Evolutionary conservation across 2,113 vertebrate genomes (phyloP), one percentile per base, ranked within the genome.

Genomic region (Stercorarius parasiticus): DNA sequence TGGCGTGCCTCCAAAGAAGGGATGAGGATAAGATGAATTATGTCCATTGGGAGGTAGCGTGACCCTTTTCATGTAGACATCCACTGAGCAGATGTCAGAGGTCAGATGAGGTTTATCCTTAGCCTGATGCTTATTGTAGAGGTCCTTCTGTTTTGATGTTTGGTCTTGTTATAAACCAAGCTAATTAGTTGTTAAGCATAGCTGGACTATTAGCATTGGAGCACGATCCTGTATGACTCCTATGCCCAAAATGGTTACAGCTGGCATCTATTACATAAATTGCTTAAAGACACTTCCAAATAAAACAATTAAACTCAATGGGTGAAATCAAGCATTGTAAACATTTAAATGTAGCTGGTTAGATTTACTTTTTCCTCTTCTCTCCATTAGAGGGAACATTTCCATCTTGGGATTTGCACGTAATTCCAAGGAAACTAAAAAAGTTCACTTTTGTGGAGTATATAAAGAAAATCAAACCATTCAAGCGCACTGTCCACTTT

Each of bases 361-460:
- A 45, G 67, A 36, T 34, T 38, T 52, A n/a, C 17, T 61, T 90
- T 81, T 94, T 47, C 64, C 45, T 55, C 72, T 90, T 81, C 70
- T 87, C 30, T 87, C 81, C 52, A 36, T 95, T 74, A 92, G 76
- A 90, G 79, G 82, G 82, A 96, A 90, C 4, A 83, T 93, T 84
- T 88, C 86, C 38, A 29, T 83, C 42, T 65, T 52, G 50, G 38
- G 64, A 82, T 72, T 86, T 77, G n/a, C 50, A 86, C 13, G 26
- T 19, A 53, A 80, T 50, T 88, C 32, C 20, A 38, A 59, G 43
- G 55, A 88, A 95, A 90, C 15, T 3, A 14, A 21, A 85, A 12
- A 73, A 16, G 3, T 47, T 58, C 18, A 32, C 70, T 86, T 82
- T 38, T 17, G 4, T 27, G 14, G 16, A 47, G 29, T 49, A 77